A percentile compares a stretch with the other conserved stretches of the same genome.
These are phyloP conservation scores for Lacerta viridis DNA, from an alignment of 2,797 vertebrate genomes.

Conservation along the genomic window DNA sequence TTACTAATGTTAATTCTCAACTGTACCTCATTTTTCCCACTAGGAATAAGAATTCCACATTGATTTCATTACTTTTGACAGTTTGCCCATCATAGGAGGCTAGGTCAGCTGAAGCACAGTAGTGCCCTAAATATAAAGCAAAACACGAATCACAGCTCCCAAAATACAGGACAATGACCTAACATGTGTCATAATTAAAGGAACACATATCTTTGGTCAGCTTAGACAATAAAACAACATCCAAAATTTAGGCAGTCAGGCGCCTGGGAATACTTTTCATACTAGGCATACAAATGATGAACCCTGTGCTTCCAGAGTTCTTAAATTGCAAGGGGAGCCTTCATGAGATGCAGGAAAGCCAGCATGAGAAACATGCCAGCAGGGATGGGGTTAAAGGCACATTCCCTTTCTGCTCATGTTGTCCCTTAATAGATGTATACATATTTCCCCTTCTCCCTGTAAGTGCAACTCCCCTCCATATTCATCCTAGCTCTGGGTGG, in stretches of 20 bases:
- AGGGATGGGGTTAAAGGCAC: too few relatives aligned
- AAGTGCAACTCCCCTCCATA: too few relatives aligned
- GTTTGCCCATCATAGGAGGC: slow-evolving; percentile 31
- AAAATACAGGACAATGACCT: background rate
- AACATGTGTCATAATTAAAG: background rate
- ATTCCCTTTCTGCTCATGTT: too few relatives aligned
- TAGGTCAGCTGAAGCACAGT: slow-evolving; percentile 59
- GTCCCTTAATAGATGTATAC: too few relatives aligned
- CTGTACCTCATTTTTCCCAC: slow-evolving; percentile 16
- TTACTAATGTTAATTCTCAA: slow-evolving; percentile 31
- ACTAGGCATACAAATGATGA: background rate
- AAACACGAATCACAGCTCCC: background rate
- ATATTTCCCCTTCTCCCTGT: too few relatives aligned
- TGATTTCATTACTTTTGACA: slow-evolving; percentile 64
- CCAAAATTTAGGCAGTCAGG: background rate
- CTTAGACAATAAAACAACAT: background rate
- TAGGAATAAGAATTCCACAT: slow-evolving; percentile 26
- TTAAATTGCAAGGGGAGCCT: too few relatives aligned
- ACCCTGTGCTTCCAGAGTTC: too few relatives aligned
- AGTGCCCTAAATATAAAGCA: slow-evolving; percentile 8
- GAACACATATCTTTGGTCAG: background rate
- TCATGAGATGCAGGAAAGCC: too few relatives aligned
- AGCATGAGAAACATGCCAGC: too few relatives aligned
- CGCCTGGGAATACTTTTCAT: background rate
- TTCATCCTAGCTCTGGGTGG: background rate